Evolutionary conservation across 1,140 invertebrate genomes (phyloP).

Genomic region (Drosophila sechellia): DNA sequence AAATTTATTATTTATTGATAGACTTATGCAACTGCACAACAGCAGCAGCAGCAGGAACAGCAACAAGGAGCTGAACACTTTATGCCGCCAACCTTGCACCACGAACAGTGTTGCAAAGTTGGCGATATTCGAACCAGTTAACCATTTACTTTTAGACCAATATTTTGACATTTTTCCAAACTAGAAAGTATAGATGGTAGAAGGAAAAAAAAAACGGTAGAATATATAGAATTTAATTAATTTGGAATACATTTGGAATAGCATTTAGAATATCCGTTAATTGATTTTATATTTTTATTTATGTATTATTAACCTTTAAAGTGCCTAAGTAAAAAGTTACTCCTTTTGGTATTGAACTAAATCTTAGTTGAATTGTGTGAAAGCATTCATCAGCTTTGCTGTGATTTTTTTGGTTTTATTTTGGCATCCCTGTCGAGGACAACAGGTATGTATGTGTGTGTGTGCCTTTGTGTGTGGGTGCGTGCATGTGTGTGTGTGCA

Average conservation of each 20-base stretch:
- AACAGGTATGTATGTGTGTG: slow-evolving; percentile 1
- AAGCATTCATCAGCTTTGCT: not conserved
- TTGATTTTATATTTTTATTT: too few species aligned
- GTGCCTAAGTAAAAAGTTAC: too few species aligned
- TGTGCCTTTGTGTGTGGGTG: not conserved
- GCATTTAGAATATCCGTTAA: too few species aligned
- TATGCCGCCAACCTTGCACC: slow-evolving; percentile 3
- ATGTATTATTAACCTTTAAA: too few species aligned
- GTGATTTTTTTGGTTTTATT: not conserved
- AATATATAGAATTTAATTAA: too few species aligned
- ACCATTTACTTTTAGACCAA: not conserved
- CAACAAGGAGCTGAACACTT: slow-evolving; percentile 5
- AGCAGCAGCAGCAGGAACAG: not conserved
- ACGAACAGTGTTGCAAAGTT: not conserved
- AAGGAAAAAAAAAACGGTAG: too few species aligned
- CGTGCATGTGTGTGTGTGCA: slow-evolving; percentile 2
- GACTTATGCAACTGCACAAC: slow-evolving; percentile 67
- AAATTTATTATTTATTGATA: slow-evolving; percentile 80
- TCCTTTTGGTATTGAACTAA: too few species aligned
- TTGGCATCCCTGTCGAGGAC: slow-evolving; percentile 1
- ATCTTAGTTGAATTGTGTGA: too few species aligned
- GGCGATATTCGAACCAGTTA: not conserved
- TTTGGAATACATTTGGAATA: too few species aligned
- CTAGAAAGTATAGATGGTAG: too few species aligned
- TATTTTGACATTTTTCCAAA: not conserved